These are phyloP conservation scores for Himalopsyche phryganea DNA, from an alignment of 1,140 invertebrate genomes.

Conservation along the genomic window DNA sequence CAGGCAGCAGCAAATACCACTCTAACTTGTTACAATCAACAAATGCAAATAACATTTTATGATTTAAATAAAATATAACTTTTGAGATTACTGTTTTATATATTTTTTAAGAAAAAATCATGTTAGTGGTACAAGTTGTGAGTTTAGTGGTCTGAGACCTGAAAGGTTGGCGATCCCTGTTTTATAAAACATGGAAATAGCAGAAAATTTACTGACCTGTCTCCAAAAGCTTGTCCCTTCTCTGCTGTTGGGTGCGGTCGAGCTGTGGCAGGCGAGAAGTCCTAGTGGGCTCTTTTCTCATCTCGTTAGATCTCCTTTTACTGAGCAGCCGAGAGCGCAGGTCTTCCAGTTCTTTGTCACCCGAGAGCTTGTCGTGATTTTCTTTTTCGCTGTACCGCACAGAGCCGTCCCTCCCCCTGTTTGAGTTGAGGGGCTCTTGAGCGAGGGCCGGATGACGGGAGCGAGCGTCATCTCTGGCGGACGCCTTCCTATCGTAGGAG, in stretches of 20 bases:
- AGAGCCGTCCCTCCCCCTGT: slow-evolving; percentile 37
- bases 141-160: too few relatives aligned
- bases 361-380: slow-evolving; percentile 54
- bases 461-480: slow-evolving; percentile 3
- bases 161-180: too few relatives aligned
- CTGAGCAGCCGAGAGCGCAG: slow-evolving; percentile 66
- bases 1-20: too few relatives aligned
- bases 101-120: too few relatives aligned
- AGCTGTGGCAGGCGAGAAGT: slow-evolving; percentile 12
- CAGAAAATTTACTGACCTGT: slow-evolving; percentile 52
- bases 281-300: slow-evolving; percentile 49
- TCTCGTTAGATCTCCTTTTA: slow-evolving; percentile 58
- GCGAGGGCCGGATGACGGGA: neutral
- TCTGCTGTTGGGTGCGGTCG: slow-evolving; percentile 56
- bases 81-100: too few relatives aligned
- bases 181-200: too few relatives aligned
- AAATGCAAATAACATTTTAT: too few relatives aligned
- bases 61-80: too few relatives aligned
- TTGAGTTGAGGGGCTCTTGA: neutral
- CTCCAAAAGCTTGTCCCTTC: slow-evolving; percentile 60
- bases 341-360: slow-evolving; percentile 66
- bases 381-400: slow-evolving; percentile 55
- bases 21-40: too few relatives aligned
- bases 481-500: slow-evolving; percentile 1
- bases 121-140: too few relatives aligned